Conservation (phyloP, 2,888 invertebrate genomes). For the Pomacea canaliculata region DNA sequence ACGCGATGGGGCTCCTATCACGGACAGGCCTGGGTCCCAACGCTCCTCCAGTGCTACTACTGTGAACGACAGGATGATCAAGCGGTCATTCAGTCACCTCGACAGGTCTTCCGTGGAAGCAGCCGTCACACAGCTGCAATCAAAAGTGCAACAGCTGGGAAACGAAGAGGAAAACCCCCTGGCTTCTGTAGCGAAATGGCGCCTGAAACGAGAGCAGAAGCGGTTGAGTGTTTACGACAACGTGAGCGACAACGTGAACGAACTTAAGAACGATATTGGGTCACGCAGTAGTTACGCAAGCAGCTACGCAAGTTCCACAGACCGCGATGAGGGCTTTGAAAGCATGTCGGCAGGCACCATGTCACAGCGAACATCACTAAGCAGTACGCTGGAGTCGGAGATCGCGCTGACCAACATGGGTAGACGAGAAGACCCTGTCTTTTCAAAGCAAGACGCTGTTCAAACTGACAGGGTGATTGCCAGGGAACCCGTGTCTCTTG, state of each 20-base stretch:
- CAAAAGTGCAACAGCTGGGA: constrained; percentile 30
- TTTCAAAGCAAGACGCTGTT: constrained; percentile 8
- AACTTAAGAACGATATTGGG: constrained; percentile 54
- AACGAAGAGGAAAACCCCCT: constrained; percentile 51
- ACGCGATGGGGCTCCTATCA: neutral
- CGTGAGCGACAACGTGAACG: constrained; percentile 45
- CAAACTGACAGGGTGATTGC: neutral
- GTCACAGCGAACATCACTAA: constrained; percentile 66
- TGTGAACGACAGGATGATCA: constrained; percentile 6
- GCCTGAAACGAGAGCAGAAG: constrained; percentile 44
- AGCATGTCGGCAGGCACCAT: constrained; percentile 59
- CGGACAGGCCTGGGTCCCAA: neutral
- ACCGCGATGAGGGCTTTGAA: constrained; percentile 67
- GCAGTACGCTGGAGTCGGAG: constrained; percentile 65
- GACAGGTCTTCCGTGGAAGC: constrained; percentile 33
- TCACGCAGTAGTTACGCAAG: constrained; percentile 57
- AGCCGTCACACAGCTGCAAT: constrained; percentile 20
- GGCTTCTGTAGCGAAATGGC: constrained; percentile 54
- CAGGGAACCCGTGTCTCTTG: neutral
- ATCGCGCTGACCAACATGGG: constrained; percentile 38
- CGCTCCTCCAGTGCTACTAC: neutral
- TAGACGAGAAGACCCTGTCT: constrained; percentile 36
- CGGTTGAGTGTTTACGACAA: constrained; percentile 60
- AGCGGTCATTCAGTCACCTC: constrained; percentile 34
- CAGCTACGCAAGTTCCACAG: constrained; percentile 59